Evolutionary conservation across 1,140 invertebrate genomes (phyloP), one percentile per base, ranked within the genome.

Genomic region (Galleria mellonella): DNA sequence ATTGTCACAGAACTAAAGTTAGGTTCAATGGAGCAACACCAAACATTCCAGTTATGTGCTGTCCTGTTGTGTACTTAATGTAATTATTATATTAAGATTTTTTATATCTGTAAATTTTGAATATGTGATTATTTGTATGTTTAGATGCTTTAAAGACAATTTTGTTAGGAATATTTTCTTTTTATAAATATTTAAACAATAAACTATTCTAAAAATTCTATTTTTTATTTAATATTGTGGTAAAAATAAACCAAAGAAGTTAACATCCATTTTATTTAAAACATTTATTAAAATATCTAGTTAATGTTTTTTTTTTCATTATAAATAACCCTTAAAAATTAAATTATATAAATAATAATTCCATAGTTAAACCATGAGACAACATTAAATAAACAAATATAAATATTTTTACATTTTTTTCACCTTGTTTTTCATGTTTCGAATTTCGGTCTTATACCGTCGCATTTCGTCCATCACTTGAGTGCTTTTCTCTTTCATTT

Each of bases 381-480:
- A 23, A 37, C 35, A 37, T 37, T 37, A 17, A 7, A 17, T 37
- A 15, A 37, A 15, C 35, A 37, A 37, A 37, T 15, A 37, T 17
- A n/a, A 15, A 37, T 37, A 14, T 8, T 13, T 35, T 62, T 62
- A 79, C 66, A 72, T 75, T 72, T 86, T 87, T 53, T 84, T 77
- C 47, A 78, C 75, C 53, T 76, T 86, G 44, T 77, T 72, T 68
- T 87, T 87, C 46, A 84, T 74, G 46, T 86, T 79, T 35, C 73
- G 56, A 62, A 87, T 85, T 69, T 87, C 86, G 46, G 72, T 53
- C 55, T 87, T 87, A 53, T 87, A 87, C 44, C 81, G 62, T 53
- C 71, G 68, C 75, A 87, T 83, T 63, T 87, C 85, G 36, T 81
- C 81, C 66, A 89, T 84, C 9, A 89, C 76, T 53, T 89, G 81